These are phyloP conservation scores for Brachyrhaphis roseni DNA, from an alignment of 2,797 vertebrate genomes.

Conservation along the genomic window DNA sequence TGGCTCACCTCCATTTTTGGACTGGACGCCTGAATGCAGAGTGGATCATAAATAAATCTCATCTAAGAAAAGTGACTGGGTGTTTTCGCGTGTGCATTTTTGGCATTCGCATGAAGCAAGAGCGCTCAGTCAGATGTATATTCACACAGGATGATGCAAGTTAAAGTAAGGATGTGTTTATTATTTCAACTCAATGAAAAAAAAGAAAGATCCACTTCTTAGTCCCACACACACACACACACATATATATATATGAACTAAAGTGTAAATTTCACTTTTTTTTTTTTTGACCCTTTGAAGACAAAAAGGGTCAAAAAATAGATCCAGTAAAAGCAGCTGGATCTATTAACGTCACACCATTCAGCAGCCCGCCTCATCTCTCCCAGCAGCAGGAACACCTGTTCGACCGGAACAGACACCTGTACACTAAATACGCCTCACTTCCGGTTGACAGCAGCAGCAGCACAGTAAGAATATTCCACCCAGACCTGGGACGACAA, in stretches of 20 bases:
- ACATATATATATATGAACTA: no score
- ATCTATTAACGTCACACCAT: no score
- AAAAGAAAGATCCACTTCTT: neutral
- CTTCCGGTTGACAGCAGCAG: conserved; percentile 24
- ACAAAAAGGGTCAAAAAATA: no score
- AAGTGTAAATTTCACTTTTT: no score
- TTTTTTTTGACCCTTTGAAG: no score
- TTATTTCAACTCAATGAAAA: conserved; percentile 11
- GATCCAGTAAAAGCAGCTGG: no score
- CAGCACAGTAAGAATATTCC: conserved; percentile 35
- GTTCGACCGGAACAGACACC: conserved; percentile 22
- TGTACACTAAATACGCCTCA: conserved; percentile 24
- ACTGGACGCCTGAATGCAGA: neutral
- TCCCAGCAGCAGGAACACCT: neutral
- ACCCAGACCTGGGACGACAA: conserved; percentile 54
- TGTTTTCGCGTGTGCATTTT: neutral
- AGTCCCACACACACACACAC: no score
- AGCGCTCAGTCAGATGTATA: neutral
- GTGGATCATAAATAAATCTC: neutral
- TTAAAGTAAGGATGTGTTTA: conserved; percentile 5
- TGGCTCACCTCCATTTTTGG: neutral
- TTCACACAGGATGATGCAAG: conserved; percentile 13
- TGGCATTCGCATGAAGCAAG: neutral
- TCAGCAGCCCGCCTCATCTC: neutral
- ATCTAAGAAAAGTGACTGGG: neutral